These are phyloP conservation scores for Pheosia tremula DNA, from an alignment of 2,888 invertebrate species.

Conservation along the genomic window DNA sequence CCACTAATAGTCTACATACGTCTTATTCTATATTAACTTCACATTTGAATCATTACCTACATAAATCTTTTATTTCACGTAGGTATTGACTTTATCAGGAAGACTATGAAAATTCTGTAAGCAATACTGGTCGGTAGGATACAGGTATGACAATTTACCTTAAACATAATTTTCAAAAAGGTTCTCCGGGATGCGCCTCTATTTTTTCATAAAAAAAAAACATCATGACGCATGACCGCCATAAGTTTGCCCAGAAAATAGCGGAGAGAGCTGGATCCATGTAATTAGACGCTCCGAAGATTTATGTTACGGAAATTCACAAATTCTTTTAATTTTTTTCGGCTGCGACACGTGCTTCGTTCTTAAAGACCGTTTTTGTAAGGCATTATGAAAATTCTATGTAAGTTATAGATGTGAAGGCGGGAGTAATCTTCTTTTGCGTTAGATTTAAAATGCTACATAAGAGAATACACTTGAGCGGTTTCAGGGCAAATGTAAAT, in stretches of 20 bases:
- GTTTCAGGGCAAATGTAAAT: no score
- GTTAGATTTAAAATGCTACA: no score
- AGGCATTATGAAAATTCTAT: not conserved
- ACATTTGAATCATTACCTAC: no score
- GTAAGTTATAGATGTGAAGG: not conserved
- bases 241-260: conserved; percentile 74
- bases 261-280: conserved; percentile 68
- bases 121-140: no score
- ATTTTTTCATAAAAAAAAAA: conserved; percentile 64
- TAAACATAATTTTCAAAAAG: conserved; percentile 57
- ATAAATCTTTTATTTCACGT: no score
- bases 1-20: no score
- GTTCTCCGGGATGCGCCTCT: conserved; percentile 54
- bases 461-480: no score
- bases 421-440: not conserved
- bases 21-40: no score
- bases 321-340: conserved; percentile 76
- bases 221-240: conserved; percentile 76
- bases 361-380: conserved; percentile 45
- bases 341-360: conserved; percentile 61
- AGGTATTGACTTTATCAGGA: no score
- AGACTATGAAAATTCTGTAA: no score
- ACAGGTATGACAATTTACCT: conserved; percentile 42
- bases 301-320: conserved; percentile 75
- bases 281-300: conserved; percentile 79